Percentiles rank a stretch among this genome's conserved stretches.
Conservation (phyloP, 2,888 invertebrate genomes). For the Leuctra nigra region DNA sequence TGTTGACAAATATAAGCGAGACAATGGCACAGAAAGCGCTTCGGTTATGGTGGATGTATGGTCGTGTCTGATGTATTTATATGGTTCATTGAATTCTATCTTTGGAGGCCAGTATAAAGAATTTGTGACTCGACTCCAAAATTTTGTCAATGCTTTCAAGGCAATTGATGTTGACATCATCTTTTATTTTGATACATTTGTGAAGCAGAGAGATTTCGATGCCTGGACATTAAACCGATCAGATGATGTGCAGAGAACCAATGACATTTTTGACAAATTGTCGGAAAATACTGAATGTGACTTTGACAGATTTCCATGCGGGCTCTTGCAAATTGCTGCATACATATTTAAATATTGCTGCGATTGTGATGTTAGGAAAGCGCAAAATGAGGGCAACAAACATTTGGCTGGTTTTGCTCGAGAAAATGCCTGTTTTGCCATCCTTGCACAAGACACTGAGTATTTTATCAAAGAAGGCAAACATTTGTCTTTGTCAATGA, state of each 20-base stretch:
- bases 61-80: conserved; percentile 32
- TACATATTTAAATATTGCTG: conserved; percentile 32
- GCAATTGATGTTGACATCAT: conserved; percentile 33
- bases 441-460: conserved; percentile 37
- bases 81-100: conserved; percentile 34
- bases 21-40: conserved; percentile 29
- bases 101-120: conserved; percentile 35
- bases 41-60: conserved; percentile 36
- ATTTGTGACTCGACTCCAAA: conserved; percentile 31
- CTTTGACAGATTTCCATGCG: conserved; percentile 32
- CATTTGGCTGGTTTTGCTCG: conserved; percentile 35
- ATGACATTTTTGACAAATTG: conserved; percentile 28
- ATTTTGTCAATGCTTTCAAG: conserved; percentile 33
- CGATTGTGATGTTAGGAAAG: conserved; percentile 33
- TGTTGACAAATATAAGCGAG: conserved; percentile 30
- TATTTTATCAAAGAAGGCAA: conserved; percentile 35
- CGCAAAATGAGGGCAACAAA: conserved; percentile 36
- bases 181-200: conserved; percentile 36
- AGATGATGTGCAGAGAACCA: conserved; percentile 31
- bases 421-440: conserved; percentile 34
- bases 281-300: conserved; percentile 25
- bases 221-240: conserved; percentile 34
- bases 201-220: conserved; percentile 32
- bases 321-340: conserved; percentile 32
- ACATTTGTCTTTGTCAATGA: conserved; percentile 35